Conservation (phyloP, 2,113 vertebrate species). For the Loxodonta africana region DNA sequence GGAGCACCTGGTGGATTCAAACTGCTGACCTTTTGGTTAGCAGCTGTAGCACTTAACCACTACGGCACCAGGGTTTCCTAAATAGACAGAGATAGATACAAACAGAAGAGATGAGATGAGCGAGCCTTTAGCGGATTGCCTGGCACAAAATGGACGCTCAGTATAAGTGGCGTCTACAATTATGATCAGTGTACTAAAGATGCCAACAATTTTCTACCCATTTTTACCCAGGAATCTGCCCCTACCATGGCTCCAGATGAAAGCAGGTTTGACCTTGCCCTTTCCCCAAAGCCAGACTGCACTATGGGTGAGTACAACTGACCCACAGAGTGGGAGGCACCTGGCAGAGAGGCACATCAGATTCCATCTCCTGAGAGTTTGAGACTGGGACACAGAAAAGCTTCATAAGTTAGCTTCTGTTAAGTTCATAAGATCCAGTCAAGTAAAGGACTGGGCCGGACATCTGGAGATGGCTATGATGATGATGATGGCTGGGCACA, state of each 20-base stretch:
- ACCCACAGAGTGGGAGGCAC: fast-evolving
- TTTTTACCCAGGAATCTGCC: not conserved
- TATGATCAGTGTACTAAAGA: not conserved
- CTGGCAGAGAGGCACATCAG: not conserved
- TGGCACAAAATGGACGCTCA: not conserved
- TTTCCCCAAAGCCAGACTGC: not conserved
- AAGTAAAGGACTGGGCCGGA: not conserved
- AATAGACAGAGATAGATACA: not conserved
- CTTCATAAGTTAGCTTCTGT: not conserved
- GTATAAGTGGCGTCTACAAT: not conserved
- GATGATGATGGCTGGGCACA: not conserved
- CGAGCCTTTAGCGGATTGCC: not conserved
- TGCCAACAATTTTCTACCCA: not conserved
- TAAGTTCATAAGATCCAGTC: not conserved
- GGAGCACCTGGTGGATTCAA: too few relatives aligned
- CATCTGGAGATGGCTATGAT: not conserved
- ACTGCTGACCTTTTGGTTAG: too few relatives aligned
- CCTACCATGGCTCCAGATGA: not conserved
- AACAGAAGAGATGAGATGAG: not conserved
- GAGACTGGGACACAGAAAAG: not conserved
- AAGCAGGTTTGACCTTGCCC: not conserved
- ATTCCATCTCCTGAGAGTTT: not conserved
- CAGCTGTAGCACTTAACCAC: too few relatives aligned
- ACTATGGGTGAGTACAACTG: too few relatives aligned
- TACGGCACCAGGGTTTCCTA: too few relatives aligned